Percentiles rank a stretch among this genome's conserved stretches.
Evolutionary conservation across 2,888 invertebrate genomes (phyloP).

Genomic region (Onthophagus sagittarius): DNA sequence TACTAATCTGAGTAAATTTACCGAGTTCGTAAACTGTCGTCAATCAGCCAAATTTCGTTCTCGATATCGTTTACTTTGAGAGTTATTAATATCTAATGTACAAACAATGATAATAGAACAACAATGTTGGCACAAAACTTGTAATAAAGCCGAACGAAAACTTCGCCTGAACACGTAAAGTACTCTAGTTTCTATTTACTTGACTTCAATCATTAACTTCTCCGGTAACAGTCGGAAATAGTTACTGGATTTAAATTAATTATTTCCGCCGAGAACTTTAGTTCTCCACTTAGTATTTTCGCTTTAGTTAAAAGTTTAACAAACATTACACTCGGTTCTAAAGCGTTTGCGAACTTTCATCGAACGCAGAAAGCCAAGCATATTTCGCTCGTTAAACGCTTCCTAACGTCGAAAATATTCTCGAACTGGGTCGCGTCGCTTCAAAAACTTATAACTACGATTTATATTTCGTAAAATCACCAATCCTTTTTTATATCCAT

Average conservation of each 20-base stretch:
- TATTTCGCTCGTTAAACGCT: neutral
- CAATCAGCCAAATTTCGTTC: neutral
- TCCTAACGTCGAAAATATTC: neutral
- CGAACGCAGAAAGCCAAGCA: neutral
- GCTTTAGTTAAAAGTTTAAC: neutral
- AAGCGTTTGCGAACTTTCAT: neutral
- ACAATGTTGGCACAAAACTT: neutral
- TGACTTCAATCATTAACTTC: neutral
- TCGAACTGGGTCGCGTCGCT: neutral
- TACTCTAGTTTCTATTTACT: neutral
- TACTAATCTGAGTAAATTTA: neutral
- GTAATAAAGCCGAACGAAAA: neutral
- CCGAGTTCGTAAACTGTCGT: neutral
- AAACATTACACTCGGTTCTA: neutral
- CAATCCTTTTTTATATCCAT: neutral
- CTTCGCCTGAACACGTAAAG: neutral
- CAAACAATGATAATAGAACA: too few relatives aligned
- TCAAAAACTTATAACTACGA: neutral
- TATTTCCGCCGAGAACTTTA: neutral
- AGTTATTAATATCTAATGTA: too few relatives aligned
- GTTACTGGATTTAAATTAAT: neutral
- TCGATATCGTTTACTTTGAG: neutral
- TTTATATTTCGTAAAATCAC: neutral
- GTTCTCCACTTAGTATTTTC: neutral
- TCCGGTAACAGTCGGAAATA: neutral